These are phyloP conservation scores for Gavia stellata DNA, from an alignment of 2,113 vertebrate genomes.

Conservation along the genomic window DNA sequence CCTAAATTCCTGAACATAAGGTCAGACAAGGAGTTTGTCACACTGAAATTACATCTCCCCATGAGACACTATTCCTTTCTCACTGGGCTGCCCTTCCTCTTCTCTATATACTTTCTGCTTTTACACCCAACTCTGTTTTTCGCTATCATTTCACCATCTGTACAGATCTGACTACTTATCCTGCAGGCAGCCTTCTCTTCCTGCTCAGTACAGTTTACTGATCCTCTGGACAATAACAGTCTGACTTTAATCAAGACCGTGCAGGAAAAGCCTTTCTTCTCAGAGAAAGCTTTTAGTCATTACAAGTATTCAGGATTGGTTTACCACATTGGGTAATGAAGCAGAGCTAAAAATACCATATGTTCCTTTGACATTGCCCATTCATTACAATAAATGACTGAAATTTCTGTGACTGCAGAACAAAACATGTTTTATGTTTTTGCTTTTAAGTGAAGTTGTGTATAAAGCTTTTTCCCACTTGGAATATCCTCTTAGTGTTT, in stretches of 20 bases:
- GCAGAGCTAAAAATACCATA: slow-evolving; percentile 49
- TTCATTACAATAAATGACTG: slow-evolving; percentile 45
- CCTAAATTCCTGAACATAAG: not conserved
- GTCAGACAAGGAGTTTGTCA: not conserved
- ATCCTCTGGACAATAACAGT: not conserved
- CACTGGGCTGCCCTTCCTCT: not conserved
- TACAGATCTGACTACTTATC: not conserved
- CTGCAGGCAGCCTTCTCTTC: not conserved
- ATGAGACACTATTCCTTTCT: not conserved
- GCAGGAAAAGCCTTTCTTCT: slow-evolving; percentile 7
- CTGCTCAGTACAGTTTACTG: not conserved
- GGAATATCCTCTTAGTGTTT: slow-evolving; percentile 32
- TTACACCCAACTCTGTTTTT: not conserved
- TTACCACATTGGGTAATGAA: slow-evolving; percentile 45
- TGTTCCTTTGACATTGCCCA: slow-evolving; percentile 50
- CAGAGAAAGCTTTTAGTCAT: not conserved
- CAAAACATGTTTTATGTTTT: slow-evolving; percentile 45
- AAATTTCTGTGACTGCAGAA: slow-evolving; percentile 18
- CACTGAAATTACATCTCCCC: not conserved
- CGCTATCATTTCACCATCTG: not conserved
- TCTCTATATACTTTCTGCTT: not conserved
- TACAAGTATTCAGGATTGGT: not conserved
- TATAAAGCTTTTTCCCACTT: slow-evolving; percentile 15
- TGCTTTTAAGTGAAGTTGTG: slow-evolving; percentile 22
- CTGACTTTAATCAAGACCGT: slow-evolving; percentile 18